A percentile compares a stretch with the other conserved stretches of the same genome.
Evolutionary conservation across 2,888 invertebrate genomes (phyloP).

Genomic region (Eupithecia exiguata): DNA sequence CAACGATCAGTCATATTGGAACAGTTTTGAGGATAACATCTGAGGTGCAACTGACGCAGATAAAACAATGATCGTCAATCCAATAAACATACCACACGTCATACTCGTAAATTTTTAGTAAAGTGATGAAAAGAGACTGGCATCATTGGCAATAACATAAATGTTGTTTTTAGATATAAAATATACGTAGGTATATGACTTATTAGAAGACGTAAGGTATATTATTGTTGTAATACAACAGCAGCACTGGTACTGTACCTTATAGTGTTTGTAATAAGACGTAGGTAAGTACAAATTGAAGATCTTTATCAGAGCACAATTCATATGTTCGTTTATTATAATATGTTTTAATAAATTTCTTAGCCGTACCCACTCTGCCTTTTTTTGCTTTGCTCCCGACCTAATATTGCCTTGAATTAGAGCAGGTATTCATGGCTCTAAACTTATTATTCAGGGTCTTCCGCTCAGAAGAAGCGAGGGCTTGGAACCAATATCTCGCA

Average conservation of each 20-base stretch:
- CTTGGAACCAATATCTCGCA: conserved; percentile 28
- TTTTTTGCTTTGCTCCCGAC: background rate
- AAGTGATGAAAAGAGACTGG: background rate
- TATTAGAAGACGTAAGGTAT: background rate
- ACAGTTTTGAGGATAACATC: conserved; percentile 28
- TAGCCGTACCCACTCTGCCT: background rate
- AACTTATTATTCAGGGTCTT: background rate
- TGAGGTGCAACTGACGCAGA: conserved; percentile 19
- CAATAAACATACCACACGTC: conserved; percentile 8
- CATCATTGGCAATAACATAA: background rate
- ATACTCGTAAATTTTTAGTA: conserved; percentile 1
- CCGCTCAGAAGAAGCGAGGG: conserved; percentile 10
- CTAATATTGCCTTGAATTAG: background rate
- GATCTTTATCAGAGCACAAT: too few species aligned
- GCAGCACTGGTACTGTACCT: too few species aligned
- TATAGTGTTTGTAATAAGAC: too few species aligned
- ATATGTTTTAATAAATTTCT: background rate
- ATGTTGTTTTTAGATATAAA: background rate
- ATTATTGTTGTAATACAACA: too few species aligned
- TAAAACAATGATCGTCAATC: conserved; percentile 27
- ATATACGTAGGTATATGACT: too few species aligned
- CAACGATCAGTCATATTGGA: conserved; percentile 18
- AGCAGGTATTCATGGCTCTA: background rate
- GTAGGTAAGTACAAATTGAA: too few species aligned
- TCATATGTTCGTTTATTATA: background rate